Evolutionary conservation across 2,113 vertebrate genomes (phyloP).

Genomic region (Calidris pygmaea): DNA sequence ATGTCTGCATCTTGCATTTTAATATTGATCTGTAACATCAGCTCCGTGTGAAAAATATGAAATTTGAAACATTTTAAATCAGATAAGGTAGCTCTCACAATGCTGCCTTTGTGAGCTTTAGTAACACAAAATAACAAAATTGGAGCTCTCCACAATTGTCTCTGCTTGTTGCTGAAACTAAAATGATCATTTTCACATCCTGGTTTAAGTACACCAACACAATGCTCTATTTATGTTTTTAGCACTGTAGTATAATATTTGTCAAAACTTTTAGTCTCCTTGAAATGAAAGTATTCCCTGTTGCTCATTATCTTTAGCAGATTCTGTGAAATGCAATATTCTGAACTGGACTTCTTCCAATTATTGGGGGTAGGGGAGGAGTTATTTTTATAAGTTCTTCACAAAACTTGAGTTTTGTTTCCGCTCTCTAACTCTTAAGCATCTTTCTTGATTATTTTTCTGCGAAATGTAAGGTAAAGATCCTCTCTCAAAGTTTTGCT

Average conservation of each 20-base stretch:
- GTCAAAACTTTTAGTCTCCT: not conserved
- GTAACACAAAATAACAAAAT: not conserved
- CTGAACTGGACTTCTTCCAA: not conserved
- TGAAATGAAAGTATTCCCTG: not conserved
- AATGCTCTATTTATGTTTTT: not conserved
- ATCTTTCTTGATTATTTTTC: not conserved
- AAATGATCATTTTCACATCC: not conserved
- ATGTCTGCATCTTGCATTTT: not conserved
- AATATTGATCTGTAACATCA: not conserved
- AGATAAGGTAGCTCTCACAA: not conserved
- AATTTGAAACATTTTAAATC: not conserved
- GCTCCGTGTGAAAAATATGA: not conserved
- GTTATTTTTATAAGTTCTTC: not conserved
- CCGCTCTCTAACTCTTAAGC: not conserved
- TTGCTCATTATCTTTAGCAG: not conserved
- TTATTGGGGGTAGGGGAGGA: not conserved
- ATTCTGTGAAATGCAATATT: not conserved
- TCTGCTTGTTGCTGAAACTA: not conserved
- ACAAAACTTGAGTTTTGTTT: not conserved
- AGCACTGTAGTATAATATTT: not conserved
- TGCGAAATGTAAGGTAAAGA: not conserved
- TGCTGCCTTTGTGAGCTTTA: not conserved
- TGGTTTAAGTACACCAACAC: not conserved
- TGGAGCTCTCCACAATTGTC: not conserved
- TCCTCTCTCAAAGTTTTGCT: not conserved